These are phyloP conservation scores for Proterorhinus semilunaris DNA, from an alignment of 2,113 vertebrate genomes.

Conservation along the genomic window DNA sequence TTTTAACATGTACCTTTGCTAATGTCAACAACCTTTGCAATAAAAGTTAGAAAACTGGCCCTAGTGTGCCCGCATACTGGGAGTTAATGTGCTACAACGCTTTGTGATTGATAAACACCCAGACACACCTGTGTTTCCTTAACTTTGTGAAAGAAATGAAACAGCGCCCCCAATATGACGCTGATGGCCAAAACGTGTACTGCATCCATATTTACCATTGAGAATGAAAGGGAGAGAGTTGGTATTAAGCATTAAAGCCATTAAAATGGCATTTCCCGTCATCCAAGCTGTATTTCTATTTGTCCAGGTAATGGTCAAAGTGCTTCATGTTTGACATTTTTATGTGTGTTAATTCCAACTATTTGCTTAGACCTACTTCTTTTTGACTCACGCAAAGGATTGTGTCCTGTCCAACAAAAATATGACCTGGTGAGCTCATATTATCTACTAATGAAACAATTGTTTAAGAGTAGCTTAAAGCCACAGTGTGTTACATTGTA, in stretches of 20 bases:
- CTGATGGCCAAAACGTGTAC: too few species aligned
- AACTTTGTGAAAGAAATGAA: too few species aligned
- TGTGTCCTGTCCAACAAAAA: constrained; percentile 87
- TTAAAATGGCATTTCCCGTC: constrained; percentile 87
- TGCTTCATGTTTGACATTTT: not conserved
- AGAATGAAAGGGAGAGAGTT: too few species aligned
- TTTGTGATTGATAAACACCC: too few species aligned
- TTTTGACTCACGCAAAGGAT: constrained; percentile 90
- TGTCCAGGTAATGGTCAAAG: constrained; percentile 86
- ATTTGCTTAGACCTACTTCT: constrained; percentile 85
- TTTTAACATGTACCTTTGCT: too few species aligned
- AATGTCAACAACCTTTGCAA: too few species aligned
- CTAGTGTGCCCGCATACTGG: too few species aligned
- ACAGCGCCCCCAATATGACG: too few species aligned
- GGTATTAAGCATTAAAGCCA: constrained; percentile 66
- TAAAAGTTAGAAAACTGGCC: too few species aligned
- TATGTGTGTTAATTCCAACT: constrained; percentile 55
- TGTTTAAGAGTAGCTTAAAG: not conserved
- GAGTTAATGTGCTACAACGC: too few species aligned
- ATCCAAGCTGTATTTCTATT: constrained; percentile 86
- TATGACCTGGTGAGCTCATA: constrained; percentile 78
- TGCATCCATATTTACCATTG: too few species aligned
- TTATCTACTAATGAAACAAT: not conserved
- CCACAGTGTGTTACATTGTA: not conserved
- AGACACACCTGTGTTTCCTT: too few species aligned